Conservation (phyloP, 2,797 vertebrate species). For the Muscicapa striata region DNA sequence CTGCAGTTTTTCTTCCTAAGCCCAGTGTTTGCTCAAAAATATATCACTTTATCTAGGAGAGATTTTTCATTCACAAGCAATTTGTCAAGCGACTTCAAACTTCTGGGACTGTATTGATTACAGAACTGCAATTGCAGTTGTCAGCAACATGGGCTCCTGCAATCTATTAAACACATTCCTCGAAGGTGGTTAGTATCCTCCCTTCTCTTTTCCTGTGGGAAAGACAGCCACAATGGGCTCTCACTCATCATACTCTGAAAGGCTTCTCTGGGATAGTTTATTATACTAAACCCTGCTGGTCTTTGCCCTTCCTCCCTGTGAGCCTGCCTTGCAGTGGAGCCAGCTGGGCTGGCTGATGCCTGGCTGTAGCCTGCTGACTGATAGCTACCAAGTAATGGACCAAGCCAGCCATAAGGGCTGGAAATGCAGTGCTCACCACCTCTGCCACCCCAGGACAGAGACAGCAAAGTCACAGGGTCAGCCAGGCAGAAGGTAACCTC, state of each 20-base stretch:
- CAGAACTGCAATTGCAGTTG: slow-evolving; percentile 43
- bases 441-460: not conserved
- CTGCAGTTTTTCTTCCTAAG: not conserved
- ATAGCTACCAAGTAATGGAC: not conserved
- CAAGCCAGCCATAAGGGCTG: not conserved
- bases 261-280: not conserved
- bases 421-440: rapidly evolving
- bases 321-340: not conserved
- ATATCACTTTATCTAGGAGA: slow-evolving; percentile 4
- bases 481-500: not conserved
- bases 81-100: not conserved
- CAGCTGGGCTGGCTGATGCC: not conserved
- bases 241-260: slow-evolving; percentile 33
- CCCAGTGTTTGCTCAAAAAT: not conserved
- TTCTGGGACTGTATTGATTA: slow-evolving; percentile 39
- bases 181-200: slow-evolving; percentile 39
- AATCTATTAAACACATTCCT: slow-evolving; percentile 58
- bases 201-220: slow-evolving; percentile 57
- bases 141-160: not conserved
- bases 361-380: not conserved
- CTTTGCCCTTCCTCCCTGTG: slow-evolving; percentile 4
- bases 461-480: not conserved
- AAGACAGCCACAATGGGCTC: not conserved
- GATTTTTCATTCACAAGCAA: slow-evolving; percentile 31
- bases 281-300: not conserved